Evolutionary conservation across 2,888 invertebrate species (phyloP).

Genomic region (Agriopis leucophaearia): DNA sequence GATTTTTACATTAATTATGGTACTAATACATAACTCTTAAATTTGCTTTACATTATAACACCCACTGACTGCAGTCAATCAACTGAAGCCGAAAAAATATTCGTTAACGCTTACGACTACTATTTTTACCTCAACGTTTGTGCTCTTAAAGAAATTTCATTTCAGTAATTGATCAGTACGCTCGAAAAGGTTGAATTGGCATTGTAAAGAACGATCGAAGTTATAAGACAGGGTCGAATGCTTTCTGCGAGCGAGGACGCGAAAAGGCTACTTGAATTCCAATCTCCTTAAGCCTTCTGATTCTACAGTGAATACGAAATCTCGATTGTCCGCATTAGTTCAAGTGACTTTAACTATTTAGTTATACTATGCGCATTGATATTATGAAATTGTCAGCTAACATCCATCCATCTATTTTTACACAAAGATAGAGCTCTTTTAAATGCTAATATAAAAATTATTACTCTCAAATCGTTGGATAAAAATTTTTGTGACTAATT

Average conservation of each 20-base stretch:
- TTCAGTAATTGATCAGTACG: constrained; percentile 46
- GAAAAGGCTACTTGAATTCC: constrained; percentile 59
- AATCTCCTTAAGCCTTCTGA: constrained; percentile 54
- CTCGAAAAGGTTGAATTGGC: constrained; percentile 40
- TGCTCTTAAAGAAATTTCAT: constrained; percentile 46
- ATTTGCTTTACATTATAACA: neutral
- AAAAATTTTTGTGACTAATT: too few species aligned
- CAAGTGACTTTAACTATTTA: constrained; percentile 27
- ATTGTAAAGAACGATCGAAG: constrained; percentile 46
- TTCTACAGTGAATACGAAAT: constrained; percentile 54
- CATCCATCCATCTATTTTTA: too few species aligned
- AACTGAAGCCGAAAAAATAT: constrained; percentile 4
- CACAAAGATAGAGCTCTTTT: too few species aligned
- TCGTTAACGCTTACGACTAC: constrained; percentile 11
- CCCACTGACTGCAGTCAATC: neutral
- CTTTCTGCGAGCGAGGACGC: constrained; percentile 53
- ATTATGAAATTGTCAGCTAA: too few species aligned
- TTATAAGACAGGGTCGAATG: constrained; percentile 48
- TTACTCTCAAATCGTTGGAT: too few species aligned
- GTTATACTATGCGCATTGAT: constrained; percentile 8
- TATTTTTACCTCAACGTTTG: constrained; percentile 33
- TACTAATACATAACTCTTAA: neutral
- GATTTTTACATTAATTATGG: neutral
- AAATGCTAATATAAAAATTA: too few species aligned
- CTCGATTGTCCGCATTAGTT: constrained; percentile 33